A percentile compares a stretch with the other conserved stretches of the same genome.
These are phyloP conservation scores for Pantherophis alleghaniensis DNA, from an alignment of 2,797 vertebrate species.

Conservation along the genomic window DNA sequence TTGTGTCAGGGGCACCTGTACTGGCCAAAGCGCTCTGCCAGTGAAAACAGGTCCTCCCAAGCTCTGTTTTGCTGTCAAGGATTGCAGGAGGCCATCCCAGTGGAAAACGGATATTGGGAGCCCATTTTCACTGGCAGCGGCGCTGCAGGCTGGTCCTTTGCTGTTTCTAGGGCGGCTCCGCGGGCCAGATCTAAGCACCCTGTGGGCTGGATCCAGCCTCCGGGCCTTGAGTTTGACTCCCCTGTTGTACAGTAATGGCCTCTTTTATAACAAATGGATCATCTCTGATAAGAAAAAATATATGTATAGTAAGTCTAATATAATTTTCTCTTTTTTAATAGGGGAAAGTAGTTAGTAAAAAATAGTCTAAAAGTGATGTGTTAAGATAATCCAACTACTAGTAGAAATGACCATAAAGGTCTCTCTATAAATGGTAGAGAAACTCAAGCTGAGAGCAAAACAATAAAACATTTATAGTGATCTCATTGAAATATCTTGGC, in stretches of 20 bases:
- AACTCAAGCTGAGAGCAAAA: background rate
- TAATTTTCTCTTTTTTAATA: background rate
- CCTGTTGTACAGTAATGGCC: background rate
- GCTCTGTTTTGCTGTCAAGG: too few relatives aligned
- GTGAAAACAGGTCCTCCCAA: too few relatives aligned
- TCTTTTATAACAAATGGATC: background rate
- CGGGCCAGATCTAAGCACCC: too few relatives aligned
- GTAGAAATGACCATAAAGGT: background rate
- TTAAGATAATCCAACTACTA: background rate
- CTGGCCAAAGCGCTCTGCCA: too few relatives aligned
- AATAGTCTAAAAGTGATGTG: background rate
- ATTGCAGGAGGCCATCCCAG: too few relatives aligned
- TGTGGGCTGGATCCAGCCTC: too few relatives aligned
- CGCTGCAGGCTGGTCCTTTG: too few relatives aligned
- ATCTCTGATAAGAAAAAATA: background rate
- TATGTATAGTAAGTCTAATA: background rate
- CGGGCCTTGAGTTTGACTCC: too few relatives aligned
- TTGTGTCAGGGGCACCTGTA: too few relatives aligned
- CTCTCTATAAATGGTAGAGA: background rate
- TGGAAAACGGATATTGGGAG: too few relatives aligned
- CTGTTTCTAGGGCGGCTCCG: too few relatives aligned
- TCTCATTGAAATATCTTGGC: background rate
- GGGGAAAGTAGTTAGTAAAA: background rate
- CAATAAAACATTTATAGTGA: background rate
- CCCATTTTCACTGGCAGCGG: too few relatives aligned